Conservation (phyloP, 2,113 vertebrate genomes). For the Hassar affinis region DNA sequence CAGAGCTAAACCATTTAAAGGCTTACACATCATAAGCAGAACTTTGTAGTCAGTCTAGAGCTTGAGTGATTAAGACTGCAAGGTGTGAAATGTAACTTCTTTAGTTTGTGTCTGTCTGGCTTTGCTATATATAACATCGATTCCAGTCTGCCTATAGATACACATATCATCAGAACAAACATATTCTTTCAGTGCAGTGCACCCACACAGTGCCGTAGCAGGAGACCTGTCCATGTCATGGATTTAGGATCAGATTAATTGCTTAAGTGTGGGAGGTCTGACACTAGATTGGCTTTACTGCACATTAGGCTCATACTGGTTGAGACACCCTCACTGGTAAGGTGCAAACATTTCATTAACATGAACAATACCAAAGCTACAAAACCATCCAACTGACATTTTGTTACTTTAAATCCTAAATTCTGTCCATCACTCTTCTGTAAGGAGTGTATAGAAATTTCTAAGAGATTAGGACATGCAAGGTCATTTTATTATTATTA, state of each 20-base stretch:
- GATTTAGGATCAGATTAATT: neutral
- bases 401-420: neutral
- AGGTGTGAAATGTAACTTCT: neutral
- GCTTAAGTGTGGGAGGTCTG: neutral
- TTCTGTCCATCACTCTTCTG: neutral
- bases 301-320: neutral
- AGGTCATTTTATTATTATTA: neutral
- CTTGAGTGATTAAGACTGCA: neutral
- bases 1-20: neutral
- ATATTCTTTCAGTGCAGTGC: neutral
- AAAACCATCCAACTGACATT: neutral
- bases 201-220: neutral
- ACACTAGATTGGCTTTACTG: neutral
- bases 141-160: neutral
- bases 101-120: neutral
- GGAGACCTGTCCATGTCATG: neutral
- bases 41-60: no score
- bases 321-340: neutral
- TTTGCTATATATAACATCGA: neutral
- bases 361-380: neutral
- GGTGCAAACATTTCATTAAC: neutral
- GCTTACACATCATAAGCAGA: neutral
- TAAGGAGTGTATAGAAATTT: neutral
- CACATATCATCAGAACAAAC: neutral
- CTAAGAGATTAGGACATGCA: neutral